Conservation (phyloP, 2,113 vertebrate species). For the Stictonetta naevosa region DNA sequence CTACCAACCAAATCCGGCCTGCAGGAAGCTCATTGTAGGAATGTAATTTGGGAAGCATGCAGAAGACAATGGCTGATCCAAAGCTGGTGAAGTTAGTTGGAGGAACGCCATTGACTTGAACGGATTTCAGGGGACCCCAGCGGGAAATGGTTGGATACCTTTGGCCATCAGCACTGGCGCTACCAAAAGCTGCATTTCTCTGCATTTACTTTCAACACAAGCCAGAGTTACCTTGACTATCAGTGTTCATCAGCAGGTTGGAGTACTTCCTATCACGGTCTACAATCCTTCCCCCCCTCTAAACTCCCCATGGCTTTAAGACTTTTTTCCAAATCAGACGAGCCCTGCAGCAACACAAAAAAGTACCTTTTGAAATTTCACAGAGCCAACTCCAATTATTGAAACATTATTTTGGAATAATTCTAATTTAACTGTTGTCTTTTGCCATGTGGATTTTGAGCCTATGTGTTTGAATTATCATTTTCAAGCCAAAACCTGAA, state of each 20-base stretch:
- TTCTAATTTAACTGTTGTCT: conserved; percentile 8
- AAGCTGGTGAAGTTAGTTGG: accelerated
- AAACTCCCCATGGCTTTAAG: background rate
- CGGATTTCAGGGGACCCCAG: background rate
- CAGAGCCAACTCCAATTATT: background rate
- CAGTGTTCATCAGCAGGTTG: background rate
- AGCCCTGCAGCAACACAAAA: background rate
- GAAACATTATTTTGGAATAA: background rate
- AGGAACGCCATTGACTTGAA: background rate
- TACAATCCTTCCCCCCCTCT: background rate
- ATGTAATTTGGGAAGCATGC: background rate
- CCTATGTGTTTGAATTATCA: background rate
- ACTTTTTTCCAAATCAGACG: background rate
- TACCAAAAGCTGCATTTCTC: background rate
- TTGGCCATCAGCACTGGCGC: background rate
- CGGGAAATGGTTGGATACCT: background rate
- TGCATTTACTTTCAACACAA: background rate
- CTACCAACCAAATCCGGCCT: background rate
- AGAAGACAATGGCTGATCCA: background rate
- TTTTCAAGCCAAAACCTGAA: conserved; percentile 57
- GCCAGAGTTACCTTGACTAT: background rate
- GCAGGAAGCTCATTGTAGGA: background rate
- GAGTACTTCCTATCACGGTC: background rate
- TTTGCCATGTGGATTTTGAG: conserved; percentile 17
- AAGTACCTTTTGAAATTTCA: background rate